Conservation (phyloP, 2,113 vertebrate species). For the Synodontis membranacea region DNA sequence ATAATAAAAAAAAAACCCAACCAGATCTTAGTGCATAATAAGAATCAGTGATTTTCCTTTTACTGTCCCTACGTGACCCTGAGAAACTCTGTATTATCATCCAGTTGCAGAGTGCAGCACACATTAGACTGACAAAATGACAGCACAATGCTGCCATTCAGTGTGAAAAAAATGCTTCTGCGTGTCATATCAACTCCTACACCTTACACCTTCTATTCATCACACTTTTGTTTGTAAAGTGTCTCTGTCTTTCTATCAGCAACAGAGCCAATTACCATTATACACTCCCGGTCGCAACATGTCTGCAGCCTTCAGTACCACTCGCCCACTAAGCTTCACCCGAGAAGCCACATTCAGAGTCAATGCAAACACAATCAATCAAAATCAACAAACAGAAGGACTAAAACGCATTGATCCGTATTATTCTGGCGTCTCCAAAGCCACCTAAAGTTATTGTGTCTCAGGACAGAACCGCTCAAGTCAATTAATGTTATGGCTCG, state of each 20-base stretch:
- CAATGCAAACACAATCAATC: constrained; percentile 52
- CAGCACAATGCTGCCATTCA: neutral
- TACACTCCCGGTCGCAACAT: constrained; percentile 2
- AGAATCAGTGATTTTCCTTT: neutral
- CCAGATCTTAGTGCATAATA: no score
- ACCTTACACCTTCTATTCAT: neutral
- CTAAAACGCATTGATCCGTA: constrained; percentile 53
- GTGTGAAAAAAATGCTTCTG: constrained; percentile 11
- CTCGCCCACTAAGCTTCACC: neutral
- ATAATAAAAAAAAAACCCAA: no score
- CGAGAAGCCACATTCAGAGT: constrained; percentile 34
- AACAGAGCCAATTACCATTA: constrained; percentile 34
- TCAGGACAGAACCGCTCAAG: constrained; percentile 43
- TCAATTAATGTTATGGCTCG: constrained; percentile 51
- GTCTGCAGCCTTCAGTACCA: neutral
- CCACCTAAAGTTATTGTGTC: constrained; percentile 46
- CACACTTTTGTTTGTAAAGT: constrained; percentile 22
- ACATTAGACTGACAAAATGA: neutral
- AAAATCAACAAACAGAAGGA: constrained; percentile 40
- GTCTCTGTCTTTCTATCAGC: constrained; percentile 23
- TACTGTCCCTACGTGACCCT: neutral
- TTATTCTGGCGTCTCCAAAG: constrained; percentile 41
- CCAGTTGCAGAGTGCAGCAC: neutral
- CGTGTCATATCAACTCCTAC: neutral
- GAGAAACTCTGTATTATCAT: neutral